phyloP scores from a whole-genome alignment of 2,888 invertebrate species.

The Argynnis bischoffii region DNA sequence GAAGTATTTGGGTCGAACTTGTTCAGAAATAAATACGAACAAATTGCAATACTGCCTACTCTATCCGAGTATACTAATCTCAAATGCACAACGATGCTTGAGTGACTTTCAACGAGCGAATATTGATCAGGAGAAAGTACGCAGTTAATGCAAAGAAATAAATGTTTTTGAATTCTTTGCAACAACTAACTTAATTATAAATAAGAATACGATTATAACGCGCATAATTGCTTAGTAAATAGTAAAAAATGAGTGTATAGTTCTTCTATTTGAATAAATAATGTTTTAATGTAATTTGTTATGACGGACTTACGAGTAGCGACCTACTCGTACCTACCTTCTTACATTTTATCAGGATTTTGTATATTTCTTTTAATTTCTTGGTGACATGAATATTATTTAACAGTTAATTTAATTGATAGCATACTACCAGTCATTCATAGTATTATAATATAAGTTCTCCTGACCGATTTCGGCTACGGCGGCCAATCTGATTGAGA shows the following conservation, averaged over 20 bases:
- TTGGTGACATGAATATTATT: too few species aligned
- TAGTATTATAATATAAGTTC: too few species aligned
- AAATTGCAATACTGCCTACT: slow-evolving; percentile 3
- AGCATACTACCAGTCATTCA: too few species aligned
- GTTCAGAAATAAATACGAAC: background rate
- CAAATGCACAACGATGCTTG: slow-evolving; percentile 18
- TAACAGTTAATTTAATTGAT: too few species aligned
- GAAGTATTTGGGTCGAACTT: too few species aligned
- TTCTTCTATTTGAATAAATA: background rate
- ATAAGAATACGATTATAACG: background rate
- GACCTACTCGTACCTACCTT: too few species aligned
- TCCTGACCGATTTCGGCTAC: too few species aligned
- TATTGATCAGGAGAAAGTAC: slow-evolving; percentile 22
- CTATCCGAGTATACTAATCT: slow-evolving; percentile 8
- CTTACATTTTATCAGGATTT: too few species aligned
- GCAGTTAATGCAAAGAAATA: slow-evolving; percentile 9
- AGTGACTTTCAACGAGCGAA: slow-evolving; percentile 18
- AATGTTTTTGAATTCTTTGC: slow-evolving; percentile 7
- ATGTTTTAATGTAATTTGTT: too few species aligned
- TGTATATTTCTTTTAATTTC: too few species aligned
- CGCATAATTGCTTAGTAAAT: background rate
- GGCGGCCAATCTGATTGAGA: too few species aligned
- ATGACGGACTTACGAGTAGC: too few species aligned
- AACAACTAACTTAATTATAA: slow-evolving; percentile 14
- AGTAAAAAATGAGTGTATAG: background rate